Conservation (phyloP, 2,797 vertebrate species). For the Falco biarmicus region DNA sequence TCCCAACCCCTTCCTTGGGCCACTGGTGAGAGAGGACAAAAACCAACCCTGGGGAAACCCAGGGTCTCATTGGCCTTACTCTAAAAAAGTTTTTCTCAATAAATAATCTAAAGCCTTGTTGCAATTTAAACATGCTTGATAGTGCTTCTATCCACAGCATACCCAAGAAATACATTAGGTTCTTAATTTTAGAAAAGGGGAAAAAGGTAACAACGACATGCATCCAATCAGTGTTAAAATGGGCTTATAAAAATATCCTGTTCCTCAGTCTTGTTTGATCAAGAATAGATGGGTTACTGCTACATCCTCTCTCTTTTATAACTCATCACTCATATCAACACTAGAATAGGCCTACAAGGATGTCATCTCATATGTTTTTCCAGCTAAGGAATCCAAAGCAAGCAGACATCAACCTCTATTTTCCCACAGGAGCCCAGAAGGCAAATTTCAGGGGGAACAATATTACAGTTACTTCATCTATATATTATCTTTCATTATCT, state of each 20-base stretch:
- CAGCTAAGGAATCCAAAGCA: slow-evolving; percentile 46
- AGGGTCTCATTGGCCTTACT: background rate
- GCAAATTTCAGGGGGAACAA: slow-evolving; percentile 31
- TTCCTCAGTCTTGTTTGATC: background rate
- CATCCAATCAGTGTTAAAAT: background rate
- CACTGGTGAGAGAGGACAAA: background rate
- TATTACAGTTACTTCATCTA: slow-evolving; percentile 56
- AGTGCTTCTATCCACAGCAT: background rate
- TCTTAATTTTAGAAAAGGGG: background rate
- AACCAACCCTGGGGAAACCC: background rate
- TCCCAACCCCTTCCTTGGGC: background rate
- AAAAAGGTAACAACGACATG: background rate
- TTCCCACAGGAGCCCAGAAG: slow-evolving; percentile 2
- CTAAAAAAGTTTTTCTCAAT: background rate
- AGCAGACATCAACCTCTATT: background rate
- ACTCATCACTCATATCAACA: background rate
- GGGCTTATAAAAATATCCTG: background rate
- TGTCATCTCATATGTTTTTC: background rate
- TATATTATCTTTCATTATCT: slow-evolving; percentile 55
- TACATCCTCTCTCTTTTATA: background rate
- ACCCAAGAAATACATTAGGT: background rate
- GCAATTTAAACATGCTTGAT: background rate
- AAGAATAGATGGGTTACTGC: background rate
- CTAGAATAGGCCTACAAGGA: background rate
- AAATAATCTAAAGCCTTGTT: background rate